These are phyloP conservation scores for Trogon surrucura DNA, from an alignment of 2,113 vertebrate species.

Conservation along the genomic window DNA sequence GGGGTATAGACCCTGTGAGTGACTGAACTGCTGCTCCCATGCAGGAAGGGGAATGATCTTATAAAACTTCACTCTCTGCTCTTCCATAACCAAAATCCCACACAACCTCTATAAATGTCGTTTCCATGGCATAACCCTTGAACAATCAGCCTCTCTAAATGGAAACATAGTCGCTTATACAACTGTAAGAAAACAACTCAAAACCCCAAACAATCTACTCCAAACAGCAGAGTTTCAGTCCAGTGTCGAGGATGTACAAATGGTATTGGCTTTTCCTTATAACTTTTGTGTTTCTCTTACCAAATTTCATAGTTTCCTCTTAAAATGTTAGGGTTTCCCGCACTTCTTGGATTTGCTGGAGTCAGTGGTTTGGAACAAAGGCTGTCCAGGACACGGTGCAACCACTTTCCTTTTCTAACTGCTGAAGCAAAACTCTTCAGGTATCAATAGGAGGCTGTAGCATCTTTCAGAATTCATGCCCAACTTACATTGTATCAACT, in stretches of 20 bases:
- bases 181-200: neutral
- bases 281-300: neutral
- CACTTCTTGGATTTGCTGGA: neutral
- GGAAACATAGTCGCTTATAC: neutral
- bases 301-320: neutral
- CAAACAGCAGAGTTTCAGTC: neutral
- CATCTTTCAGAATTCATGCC: neutral
- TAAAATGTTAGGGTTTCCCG: neutral
- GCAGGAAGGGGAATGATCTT: neutral
- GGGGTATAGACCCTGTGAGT: rapidly evolving
- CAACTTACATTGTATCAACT: neutral
- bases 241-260: neutral
- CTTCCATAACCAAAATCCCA: neutral
- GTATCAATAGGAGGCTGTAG: neutral
- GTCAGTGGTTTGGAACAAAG: neutral
- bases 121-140: neutral
- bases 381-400: neutral
- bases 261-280: neutral
- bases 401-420: neutral
- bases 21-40: rapidly evolving
- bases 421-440: neutral
- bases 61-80: neutral
- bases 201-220: neutral
- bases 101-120: neutral
- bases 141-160: neutral